Percentiles rank a stretch among this genome's conserved stretches.
Evolutionary conservation across 64 coral and sea anemone species (phyloP).

Genomic region (Acropora tenuis): DNA sequence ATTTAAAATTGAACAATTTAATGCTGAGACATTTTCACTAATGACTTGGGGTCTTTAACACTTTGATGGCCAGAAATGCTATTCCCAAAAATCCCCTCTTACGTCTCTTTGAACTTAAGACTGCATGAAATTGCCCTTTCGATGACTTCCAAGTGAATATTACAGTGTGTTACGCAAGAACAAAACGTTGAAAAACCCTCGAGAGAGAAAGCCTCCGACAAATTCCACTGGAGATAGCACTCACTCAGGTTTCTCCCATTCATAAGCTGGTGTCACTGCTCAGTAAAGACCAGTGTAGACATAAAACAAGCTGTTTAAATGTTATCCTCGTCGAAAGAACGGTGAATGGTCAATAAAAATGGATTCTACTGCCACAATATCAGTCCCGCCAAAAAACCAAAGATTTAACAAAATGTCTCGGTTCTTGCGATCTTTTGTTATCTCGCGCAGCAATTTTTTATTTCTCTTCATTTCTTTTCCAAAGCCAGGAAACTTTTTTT

Average conservation of each 20-base stretch:
- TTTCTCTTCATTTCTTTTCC: background rate
- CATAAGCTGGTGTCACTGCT: background rate
- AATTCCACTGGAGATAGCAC: background rate
- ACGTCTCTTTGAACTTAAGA: background rate
- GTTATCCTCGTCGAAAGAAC: background rate
- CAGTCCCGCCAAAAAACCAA: background rate
- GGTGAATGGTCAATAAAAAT: slow-evolving; percentile 7
- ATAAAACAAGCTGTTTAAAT: background rate
- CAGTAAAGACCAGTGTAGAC: background rate
- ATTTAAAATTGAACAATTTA: too few relatives aligned
- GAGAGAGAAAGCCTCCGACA: background rate
- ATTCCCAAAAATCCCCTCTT: background rate
- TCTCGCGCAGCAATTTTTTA: background rate
- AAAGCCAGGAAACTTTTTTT: background rate
- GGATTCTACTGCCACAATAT: background rate
- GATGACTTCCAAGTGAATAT: background rate
- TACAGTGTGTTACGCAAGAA: background rate
- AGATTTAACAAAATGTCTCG: too few relatives aligned
- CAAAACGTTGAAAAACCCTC: background rate
- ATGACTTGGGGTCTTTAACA: background rate
- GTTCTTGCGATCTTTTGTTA: background rate
- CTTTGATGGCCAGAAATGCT: background rate
- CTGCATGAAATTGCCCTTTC: background rate
- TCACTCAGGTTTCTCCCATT: background rate
- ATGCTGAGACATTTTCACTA: background rate